phyloP scores from a whole-genome alignment of 1,140 invertebrate species.

The Orius laevigatus region DNA sequence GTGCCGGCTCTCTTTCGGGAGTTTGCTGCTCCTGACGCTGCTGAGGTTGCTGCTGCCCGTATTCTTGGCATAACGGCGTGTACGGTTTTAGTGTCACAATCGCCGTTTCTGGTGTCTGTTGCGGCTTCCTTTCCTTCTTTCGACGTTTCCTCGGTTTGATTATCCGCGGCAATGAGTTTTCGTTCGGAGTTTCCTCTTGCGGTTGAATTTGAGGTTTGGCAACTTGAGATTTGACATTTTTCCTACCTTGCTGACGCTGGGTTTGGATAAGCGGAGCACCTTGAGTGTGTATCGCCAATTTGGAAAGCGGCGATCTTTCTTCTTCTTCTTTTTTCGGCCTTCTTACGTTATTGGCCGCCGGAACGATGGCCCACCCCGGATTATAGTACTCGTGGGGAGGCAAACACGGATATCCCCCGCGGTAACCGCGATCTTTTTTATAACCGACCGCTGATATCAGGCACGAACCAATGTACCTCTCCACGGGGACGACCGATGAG shows the following conservation, averaged over 20 bases:
- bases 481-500: slow-evolving; percentile 38
- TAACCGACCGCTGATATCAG: slow-evolving; percentile 32
- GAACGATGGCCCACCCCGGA: slow-evolving; percentile 4
- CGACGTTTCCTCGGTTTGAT: slow-evolving; percentile 75
- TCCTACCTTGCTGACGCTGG: slow-evolving; percentile 3
- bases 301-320: slow-evolving; percentile 30
- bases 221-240: slow-evolving; percentile 5
- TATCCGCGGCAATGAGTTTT: slow-evolving; percentile 64
- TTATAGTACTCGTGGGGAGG: slow-evolving; percentile 13
- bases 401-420: slow-evolving; percentile 4
- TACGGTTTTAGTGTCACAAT: slow-evolving; percentile 28
- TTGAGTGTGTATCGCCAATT: slow-evolving; percentile 57
- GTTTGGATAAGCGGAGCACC: slow-evolving; percentile 48
- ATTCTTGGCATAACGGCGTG: slow-evolving; percentile 24
- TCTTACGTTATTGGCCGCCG: background rate
- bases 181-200: slow-evolving; percentile 58
- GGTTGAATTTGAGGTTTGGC: slow-evolving; percentile 23
- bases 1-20: slow-evolving; percentile 12
- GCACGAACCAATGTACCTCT: slow-evolving; percentile 47
- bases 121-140: slow-evolving; percentile 71
- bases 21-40: background rate
- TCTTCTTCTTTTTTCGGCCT: slow-evolving; percentile 12
- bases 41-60: background rate
- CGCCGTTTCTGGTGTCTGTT: slow-evolving; percentile 20
- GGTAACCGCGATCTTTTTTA: slow-evolving; percentile 7